Conservation (phyloP, 2,888 invertebrate species). For the Alentia gelatinosa region DNA sequence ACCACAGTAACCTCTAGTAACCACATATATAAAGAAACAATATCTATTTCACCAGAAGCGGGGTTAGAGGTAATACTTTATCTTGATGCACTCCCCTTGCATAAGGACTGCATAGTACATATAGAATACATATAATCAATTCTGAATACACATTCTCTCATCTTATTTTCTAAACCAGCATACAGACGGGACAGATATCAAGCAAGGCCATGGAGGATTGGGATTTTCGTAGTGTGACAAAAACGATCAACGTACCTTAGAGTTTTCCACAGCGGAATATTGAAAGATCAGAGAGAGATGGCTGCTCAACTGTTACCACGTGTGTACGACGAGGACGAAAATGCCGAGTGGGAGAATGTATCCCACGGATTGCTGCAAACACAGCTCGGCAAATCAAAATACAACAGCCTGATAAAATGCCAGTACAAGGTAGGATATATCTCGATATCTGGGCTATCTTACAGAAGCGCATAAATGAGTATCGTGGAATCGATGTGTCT, state of each 20-base stretch:
- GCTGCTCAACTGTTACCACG: constrained; percentile 16
- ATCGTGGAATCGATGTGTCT: no score
- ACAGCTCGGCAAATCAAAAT: background rate
- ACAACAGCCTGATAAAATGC: background rate
- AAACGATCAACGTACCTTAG: no score
- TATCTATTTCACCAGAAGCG: no score
- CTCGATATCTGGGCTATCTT: background rate
- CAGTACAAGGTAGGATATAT: constrained; percentile 40
- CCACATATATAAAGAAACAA: no score
- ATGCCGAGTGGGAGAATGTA: constrained; percentile 20
- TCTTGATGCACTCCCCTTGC: no score
- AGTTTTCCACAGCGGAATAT: no score
- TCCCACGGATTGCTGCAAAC: background rate
- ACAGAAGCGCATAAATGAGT: background rate
- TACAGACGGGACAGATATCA: background rate
- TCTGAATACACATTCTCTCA: background rate
- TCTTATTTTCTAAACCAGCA: background rate
- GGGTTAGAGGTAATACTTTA: no score
- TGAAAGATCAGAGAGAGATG: background rate
- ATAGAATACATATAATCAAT: background rate
- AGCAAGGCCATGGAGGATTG: background rate
- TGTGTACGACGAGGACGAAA: background rate
- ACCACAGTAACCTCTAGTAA: no score
- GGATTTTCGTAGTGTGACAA: background rate
- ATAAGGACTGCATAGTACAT: background rate